A percentile compares a stretch with the other conserved stretches of the same genome.
Conservation (phyloP, 2,113 vertebrate genomes). For the Rhombomys opimus region DNA sequence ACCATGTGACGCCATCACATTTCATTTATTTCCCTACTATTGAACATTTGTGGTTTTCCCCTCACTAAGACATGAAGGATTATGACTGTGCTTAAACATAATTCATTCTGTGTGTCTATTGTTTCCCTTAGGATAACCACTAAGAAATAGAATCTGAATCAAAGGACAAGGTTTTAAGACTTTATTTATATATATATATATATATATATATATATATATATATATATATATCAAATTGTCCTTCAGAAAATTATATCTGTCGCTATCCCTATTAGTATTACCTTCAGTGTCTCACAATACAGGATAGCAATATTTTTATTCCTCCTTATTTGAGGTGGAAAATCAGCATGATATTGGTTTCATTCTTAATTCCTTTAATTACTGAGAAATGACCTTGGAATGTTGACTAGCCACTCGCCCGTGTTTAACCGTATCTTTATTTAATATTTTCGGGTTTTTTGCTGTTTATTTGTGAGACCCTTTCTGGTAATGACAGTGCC, state of each 20-base stretch:
- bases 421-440: neutral
- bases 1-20: neutral
- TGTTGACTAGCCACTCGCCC: neutral
- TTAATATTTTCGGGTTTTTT: constrained; percentile 44
- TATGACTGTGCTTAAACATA: neutral
- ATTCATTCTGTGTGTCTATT: neutral
- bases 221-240: neutral
- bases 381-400: neutral
- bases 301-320: neutral
- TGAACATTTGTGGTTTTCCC: neutral
- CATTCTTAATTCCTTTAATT: neutral
- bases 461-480: neutral
- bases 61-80: neutral
- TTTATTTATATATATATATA: neutral
- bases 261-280: neutral
- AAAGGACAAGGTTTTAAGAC: neutral
- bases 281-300: neutral
- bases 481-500: neutral
- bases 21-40: neutral
- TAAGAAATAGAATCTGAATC: neutral
- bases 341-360: neutral
- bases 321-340: neutral
- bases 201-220: too few relatives aligned
- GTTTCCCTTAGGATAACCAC: neutral
- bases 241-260: neutral